These are phyloP conservation scores for Himalopsyche japonica DNA, from an alignment of 2,888 invertebrate species.

Conservation along the genomic window DNA sequence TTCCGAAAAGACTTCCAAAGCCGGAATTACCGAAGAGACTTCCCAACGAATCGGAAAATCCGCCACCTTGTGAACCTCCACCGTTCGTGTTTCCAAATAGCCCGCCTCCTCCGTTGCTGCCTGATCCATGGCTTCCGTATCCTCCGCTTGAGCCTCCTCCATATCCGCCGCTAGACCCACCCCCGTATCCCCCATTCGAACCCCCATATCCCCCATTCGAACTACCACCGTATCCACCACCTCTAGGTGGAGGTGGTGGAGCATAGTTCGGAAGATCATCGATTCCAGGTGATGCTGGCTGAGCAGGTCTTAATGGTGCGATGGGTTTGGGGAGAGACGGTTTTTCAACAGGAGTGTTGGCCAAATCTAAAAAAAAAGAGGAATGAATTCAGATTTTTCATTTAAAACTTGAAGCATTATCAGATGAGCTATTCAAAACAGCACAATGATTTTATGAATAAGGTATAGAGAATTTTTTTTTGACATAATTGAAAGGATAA, in stretches of 20 bases:
- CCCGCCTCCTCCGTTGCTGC: background rate
- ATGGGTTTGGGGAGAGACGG: slow-evolving; percentile 45
- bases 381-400: background rate
- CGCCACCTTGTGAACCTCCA: slow-evolving; percentile 41
- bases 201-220: slow-evolving; percentile 44
- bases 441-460: too few relatives aligned
- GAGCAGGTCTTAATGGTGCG: slow-evolving; percentile 43
- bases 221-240: slow-evolving; percentile 31
- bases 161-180: slow-evolving; percentile 18
- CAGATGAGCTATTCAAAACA: background rate
- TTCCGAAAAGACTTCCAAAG: slow-evolving; percentile 6
- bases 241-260: slow-evolving; percentile 51
- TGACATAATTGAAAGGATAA: too few relatives aligned
- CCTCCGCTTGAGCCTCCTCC: slow-evolving; percentile 22
- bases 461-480: too few relatives aligned
- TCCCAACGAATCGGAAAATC: slow-evolving; percentile 30
- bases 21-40: slow-evolving; percentile 19
- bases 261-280: slow-evolving; percentile 54
- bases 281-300: slow-evolving; percentile 48
- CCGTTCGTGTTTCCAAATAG: slow-evolving; percentile 6
- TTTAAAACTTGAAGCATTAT: background rate
- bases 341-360: slow-evolving; percentile 51
- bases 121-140: slow-evolving; percentile 2
- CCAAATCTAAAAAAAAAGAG: slow-evolving; percentile 49
- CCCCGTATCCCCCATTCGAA: slow-evolving; percentile 42